Base-by-base conservation (phyloP, 2,888 invertebrate species). In the Drosophila sordidapex region DNA sequence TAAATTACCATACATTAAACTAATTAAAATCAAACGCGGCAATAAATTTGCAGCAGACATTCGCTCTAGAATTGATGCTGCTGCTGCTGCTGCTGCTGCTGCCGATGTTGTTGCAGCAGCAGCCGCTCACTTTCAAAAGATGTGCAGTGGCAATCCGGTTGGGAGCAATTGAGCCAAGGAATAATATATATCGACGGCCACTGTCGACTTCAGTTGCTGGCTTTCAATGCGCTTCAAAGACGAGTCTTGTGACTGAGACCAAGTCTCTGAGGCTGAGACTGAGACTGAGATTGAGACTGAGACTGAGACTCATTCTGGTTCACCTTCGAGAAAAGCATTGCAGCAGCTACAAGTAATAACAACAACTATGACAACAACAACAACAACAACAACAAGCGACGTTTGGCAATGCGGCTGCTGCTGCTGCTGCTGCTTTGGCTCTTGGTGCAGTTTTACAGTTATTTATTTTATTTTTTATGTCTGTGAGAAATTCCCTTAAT, bases 401-500 rank as follows among this genome's bases (percentile, higher is more conserved):
- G 80, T 79, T 82, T 73, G 73, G 82, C 81, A 80, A 81, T 69
- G 77, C 61, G 49, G 53, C 66, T 61, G 58, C 54, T 35, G 61
- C 62, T 13, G 72, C 59, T 59, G 46, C 63, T 53, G 66, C 67
- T 40, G 40, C 31, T 65, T 49, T 59, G 35, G 63, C 63, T 56
- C 56, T 66, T 68, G 66, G 66, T 68, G 70, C 40, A 82, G 72
- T 70, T 72, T 66, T 63, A 31, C 67, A 76, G 70, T 70, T 79
- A 70, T 73, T 70, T 69, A 59, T 76, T 64, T 62, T 67, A 66
- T 71, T 61, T 72, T 69, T 79, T 68, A 62, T 70, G 60, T 75
- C 74, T 87, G 90, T 87, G 90, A 87, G 87, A 87, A 87, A 87
- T 87, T 87, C 90, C 89, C 87, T 87, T 87, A 87, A 90, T 90